Evolutionary conservation across 2,797 vertebrate genomes (phyloP), one percentile per base, ranked within the genome.

Genomic region (Anas bahamensis): DNA sequence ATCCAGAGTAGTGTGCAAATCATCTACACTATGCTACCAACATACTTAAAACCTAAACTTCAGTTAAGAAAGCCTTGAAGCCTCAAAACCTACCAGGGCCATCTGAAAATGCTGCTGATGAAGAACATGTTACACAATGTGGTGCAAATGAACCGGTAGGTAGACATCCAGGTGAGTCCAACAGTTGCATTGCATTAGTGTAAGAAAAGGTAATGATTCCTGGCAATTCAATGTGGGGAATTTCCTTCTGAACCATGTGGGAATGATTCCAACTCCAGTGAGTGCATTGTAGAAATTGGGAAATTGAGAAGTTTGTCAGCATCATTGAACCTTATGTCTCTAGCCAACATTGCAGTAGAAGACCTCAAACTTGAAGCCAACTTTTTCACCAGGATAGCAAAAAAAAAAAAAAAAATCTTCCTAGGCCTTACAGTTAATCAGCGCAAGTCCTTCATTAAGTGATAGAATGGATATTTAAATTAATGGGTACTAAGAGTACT

Each of bases 121-220:
- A 93, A 71, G 13, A 68, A 2, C 17, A 4, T 0, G 0, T 74
- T 50, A 29, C 1, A 8, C n/a, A 12, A n/a, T 53, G 21, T n/a
- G 46, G 13, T 50, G 33, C 71, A 53, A 71, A 44, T 73, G 39
- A 66, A 31, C 37, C 66, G 33, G 21, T n/a, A 80, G 71, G 48
- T 66, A 15, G 29, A 42, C 9, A 10, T 23, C 13, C 61, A 76
- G 41, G 50, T 89, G 66, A 85, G 66, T 69, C 17, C n/a, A 46
- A 55, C 14, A 75, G 41, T 18, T 81, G 37, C 17, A 17, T 35
- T 71, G 13, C 21, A 33, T 66, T 57, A 72, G 3, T 13, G 16
- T 10, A 70, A 55, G 21, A 80, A 29, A 71, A 2, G 2, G 4
- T 42, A 75, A 74, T 9, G 23, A 8, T 35, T 89, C 70, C 50